These are phyloP conservation scores for Muschampia plurimacula DNA, from an alignment of 2,888 invertebrate species.

Conservation along the genomic window DNA sequence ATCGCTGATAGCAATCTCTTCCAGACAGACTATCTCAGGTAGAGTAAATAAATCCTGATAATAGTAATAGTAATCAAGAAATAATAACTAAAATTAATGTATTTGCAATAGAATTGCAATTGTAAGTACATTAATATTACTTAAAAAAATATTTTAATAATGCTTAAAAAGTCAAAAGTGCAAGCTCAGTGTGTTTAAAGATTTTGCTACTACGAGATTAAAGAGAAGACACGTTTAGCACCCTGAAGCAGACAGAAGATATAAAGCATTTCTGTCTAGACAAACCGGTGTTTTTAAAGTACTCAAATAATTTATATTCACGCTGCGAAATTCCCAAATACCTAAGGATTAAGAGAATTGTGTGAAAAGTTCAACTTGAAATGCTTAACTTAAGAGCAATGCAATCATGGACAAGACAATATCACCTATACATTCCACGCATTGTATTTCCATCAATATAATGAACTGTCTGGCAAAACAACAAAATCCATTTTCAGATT, in stretches of 20 bases:
- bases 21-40: no score
- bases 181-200: background rate
- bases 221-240: background rate
- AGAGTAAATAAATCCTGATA: no score
- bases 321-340: conserved; percentile 2
- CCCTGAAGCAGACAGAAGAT: background rate
- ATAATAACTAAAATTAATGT: no score
- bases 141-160: no score
- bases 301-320: conserved; percentile 10
- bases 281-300: conserved; percentile 15
- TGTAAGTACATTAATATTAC: no score
- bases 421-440: background rate
- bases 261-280: conserved; percentile 15
- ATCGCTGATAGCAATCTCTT: no score
- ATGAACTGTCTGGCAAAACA: conserved; percentile 5
- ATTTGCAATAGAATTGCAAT: no score
- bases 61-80: no score
- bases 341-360: conserved; percentile 1
- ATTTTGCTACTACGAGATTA: background rate
- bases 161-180: no score
- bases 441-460: background rate
- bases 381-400: background rate
- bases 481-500: conserved; percentile 10
- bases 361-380: background rate
- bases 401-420: background rate